Conservation (phyloP, 2,888 invertebrate genomes). For the Ypsolopha scabrella region DNA sequence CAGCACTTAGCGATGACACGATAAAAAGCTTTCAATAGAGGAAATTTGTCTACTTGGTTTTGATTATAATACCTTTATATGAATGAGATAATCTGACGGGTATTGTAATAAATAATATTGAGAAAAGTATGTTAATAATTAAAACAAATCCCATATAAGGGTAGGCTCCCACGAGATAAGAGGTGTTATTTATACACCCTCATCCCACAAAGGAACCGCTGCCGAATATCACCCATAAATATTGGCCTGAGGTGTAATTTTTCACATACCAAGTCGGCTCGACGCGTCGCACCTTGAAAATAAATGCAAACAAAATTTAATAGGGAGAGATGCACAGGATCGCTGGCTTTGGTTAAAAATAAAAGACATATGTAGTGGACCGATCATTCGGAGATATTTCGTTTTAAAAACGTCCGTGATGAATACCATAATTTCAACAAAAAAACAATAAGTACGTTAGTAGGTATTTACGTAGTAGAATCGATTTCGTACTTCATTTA, state of each 20-base stretch:
- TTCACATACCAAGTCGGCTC: conserved; percentile 68
- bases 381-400: conserved; percentile 44
- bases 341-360: conserved; percentile 65
- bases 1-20: background rate
- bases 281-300: conserved; percentile 70
- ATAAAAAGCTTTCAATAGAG: background rate
- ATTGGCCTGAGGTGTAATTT: conserved; percentile 71
- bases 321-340: conserved; percentile 70
- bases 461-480: no score
- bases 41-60: no score
- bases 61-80: no score
- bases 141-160: conserved; percentile 67
- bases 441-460: no score
- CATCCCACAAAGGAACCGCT: conserved; percentile 68
- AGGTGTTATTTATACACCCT: conserved; percentile 69
- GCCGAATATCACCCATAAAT: conserved; percentile 72
- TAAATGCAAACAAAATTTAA: conserved; percentile 72
- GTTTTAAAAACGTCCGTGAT: conserved; percentile 9
- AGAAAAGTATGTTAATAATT: conserved; percentile 43
- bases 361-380: conserved; percentile 46
- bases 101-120: background rate
- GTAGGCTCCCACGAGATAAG: conserved; percentile 69
- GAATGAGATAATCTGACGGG: no score
- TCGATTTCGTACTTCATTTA: no score
- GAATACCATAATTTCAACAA: no score